Evolutionary conservation across 2,888 invertebrate genomes (phyloP).

Genomic region (Cosmia pyralina): DNA sequence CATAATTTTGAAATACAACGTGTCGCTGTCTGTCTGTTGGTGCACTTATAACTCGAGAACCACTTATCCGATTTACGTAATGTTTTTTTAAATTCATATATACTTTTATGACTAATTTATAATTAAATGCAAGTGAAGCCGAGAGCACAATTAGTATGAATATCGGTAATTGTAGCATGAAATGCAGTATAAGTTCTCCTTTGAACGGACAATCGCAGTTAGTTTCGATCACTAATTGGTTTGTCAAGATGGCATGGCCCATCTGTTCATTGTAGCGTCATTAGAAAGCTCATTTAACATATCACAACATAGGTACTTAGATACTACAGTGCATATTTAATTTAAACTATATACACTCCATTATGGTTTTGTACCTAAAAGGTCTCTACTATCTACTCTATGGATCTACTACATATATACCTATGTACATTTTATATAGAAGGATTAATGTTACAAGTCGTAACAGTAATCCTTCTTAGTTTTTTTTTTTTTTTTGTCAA

Average conservation of each 20-base stretch:
- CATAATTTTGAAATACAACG: neutral
- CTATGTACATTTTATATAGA: no score
- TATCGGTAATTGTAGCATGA: no score
- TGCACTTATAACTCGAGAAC: conserved; percentile 20
- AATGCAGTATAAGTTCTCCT: no score
- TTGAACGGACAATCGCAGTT: neutral
- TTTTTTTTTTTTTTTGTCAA: no score
- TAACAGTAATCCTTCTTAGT: no score
- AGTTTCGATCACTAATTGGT: neutral
- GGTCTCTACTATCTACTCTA: no score
- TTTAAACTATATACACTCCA: neutral
- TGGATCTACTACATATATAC: no score
- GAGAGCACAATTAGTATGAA: no score
- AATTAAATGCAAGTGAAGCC: no score
- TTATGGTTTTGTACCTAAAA: no score
- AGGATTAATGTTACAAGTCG: no score
- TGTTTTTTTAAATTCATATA: neutral
- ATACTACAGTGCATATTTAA: neutral
- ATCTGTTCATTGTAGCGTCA: neutral
- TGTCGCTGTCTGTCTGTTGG: neutral
- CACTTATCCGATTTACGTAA: neutral
- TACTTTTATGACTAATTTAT: neutral
- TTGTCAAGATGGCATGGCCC: neutral
- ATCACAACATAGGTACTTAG: neutral
- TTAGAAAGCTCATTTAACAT: neutral